Base-by-base conservation (phyloP, 2,888 invertebrate species). In the Ectemnius lituratus region DNA sequence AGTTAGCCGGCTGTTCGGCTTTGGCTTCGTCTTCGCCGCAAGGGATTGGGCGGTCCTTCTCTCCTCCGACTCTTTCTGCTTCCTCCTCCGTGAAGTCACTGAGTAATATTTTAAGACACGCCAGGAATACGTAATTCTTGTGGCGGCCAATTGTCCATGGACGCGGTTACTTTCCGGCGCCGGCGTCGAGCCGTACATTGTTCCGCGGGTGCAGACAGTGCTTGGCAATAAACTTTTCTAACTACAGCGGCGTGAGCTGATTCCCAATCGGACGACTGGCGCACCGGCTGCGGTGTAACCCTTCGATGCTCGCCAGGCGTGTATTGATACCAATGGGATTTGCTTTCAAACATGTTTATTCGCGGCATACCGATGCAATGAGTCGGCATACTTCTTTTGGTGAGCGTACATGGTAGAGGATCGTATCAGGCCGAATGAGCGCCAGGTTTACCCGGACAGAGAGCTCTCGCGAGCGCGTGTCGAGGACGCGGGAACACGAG, bases 1-100 rank as follows among this genome's bases (percentile, higher is more conserved):
- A 82, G 57, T 82, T 80, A 62, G 60, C 27, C 11, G 23, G 64
- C 63, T 37, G 37, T 37, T 6, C 37, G 23, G 3, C 2, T 23
- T 37, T 8, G 37, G 0, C 8, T 6, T 8, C 8, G 37, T 37
- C 37, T 11, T 37, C 37, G 4, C 37, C 37, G 37, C 37, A 8
- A 6, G 37, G 37, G 11, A 37, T 37, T 37, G 37, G 37, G 37
- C 11, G 37, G 37, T 1, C 8, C 37, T 37, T 6, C 37, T 6
- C 4, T 37, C 37, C 37, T 11, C 37, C 11, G 37, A 8, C 37
- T 8, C 37, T 2, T 6, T 37, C 37, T 37, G 37, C 37, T 37
- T 37, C 37, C 37, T 37, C 8, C 52, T 27, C 28, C 13, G 64
- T 62, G 62, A 62, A 69, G 49, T 67, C 64, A 73, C 73, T 59